Evolutionary conservation across 2,113 vertebrate species (phyloP).

Genomic region (Osmerus eperlanus): DNA sequence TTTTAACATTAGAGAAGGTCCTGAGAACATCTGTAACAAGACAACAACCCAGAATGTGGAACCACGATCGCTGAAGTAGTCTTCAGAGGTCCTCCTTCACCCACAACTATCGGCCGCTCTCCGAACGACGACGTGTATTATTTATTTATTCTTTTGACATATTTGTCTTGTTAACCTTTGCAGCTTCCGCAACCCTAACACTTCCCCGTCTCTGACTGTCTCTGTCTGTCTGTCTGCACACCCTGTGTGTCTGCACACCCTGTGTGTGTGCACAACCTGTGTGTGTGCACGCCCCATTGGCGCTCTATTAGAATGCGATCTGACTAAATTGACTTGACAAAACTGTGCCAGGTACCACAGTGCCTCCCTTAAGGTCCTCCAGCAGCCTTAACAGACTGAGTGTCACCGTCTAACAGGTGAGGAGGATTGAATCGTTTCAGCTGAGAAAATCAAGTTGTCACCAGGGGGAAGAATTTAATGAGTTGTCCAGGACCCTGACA

Average conservation of each 20-base stretch:
- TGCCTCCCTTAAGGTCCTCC: background rate
- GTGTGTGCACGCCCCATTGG: background rate
- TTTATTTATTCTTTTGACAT: no score
- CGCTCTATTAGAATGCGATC: background rate
- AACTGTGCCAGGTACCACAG: background rate
- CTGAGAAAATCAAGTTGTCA: conserved; percentile 36
- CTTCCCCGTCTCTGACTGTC: no score
- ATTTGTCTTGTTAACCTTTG: no score
- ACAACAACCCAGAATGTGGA: no score
- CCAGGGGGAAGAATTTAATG: conserved; percentile 35
- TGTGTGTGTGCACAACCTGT: no score
- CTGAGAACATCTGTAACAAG: no score
- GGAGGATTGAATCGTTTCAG: conserved; percentile 25
- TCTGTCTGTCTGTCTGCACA: no score
- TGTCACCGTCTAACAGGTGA: conserved; percentile 28
- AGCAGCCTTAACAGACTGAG: background rate
- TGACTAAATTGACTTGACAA: conserved; percentile 1
- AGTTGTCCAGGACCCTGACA: conserved; percentile 30
- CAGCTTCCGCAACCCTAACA: no score
- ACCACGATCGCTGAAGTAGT: no score
- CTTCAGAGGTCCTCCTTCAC: no score
- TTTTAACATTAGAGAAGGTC: background rate
- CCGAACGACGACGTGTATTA: no score
- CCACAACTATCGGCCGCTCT: no score
- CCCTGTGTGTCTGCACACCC: background rate